Evolutionary conservation across 35 echinoderm and acorn worm species (phyloP).

Genomic region (Lytechinus variegatus): DNA sequence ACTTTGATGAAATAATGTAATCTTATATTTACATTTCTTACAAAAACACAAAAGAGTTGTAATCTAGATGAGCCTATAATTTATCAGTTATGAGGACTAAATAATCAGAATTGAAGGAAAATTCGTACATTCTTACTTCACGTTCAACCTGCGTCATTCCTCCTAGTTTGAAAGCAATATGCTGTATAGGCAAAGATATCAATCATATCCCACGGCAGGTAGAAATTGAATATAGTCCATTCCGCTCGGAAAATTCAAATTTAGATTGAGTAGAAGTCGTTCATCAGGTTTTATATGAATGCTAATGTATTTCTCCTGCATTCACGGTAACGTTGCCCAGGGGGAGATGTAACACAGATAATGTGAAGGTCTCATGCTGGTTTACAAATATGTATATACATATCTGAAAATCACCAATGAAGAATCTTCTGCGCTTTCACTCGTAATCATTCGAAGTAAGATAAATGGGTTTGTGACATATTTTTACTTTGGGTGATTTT

Average conservation of each 20-base stretch:
- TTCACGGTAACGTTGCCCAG: not conserved
- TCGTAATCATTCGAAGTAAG: too few relatives aligned
- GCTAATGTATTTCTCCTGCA: not conserved
- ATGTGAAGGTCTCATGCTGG: not conserved
- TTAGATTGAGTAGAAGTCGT: not conserved
- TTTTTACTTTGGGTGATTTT: too few relatives aligned
- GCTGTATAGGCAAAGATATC: not conserved
- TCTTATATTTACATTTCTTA: too few relatives aligned
- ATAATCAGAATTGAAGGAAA: not conserved
- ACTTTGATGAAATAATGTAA: too few relatives aligned
- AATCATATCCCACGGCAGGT: not conserved
- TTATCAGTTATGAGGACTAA: too few relatives aligned
- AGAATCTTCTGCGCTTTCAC: too few relatives aligned
- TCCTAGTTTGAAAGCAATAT: not conserved
- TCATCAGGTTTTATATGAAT: not conserved
- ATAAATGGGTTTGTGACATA: too few relatives aligned
- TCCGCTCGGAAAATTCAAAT: not conserved
- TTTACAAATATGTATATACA: not conserved
- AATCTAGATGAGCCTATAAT: too few relatives aligned
- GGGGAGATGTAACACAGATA: not conserved
- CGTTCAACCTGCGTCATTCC: not conserved
- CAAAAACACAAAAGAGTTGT: too few relatives aligned
- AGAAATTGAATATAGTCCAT: not conserved
- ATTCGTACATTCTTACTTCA: not conserved
- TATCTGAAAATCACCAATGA: too few relatives aligned